Base-by-base conservation (phyloP, 1,140 invertebrate species). In the Zaprionus kolodkinae region DNA sequence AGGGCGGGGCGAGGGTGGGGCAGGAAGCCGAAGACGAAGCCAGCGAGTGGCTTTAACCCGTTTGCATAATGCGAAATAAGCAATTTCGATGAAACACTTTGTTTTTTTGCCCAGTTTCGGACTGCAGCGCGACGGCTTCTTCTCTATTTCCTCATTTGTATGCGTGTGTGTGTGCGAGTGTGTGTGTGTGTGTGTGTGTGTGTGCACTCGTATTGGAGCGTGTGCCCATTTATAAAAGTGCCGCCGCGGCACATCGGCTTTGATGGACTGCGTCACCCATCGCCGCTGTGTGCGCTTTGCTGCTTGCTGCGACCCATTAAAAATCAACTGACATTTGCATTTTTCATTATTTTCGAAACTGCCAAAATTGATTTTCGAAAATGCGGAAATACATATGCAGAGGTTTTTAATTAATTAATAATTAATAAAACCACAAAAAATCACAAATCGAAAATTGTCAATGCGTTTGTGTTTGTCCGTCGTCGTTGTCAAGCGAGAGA, bases 231-330 rank as follows among this genome's bases (percentile, higher is more conserved):
- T 65, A 36, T 15, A 72, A 73, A 77, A 69, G 48, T 79, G 77
- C 60, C 77, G 64, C 55, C 50, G 74, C 74, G 77, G 77, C 77
- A 73, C 35, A 64, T 68, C 55, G 27, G n/a, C 69, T 77, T 77
- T 77, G 64, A 79, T 75, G 60, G 45, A 63, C 38, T 33, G 38
- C 57, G 27, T 35, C 48, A 15, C 15, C 36, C 57, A 17, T 35
- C 56, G 38, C 45, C 48, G 25, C 30, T 27, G 45, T 27, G 45
- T 30, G 27, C 55, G 38, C 38, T 40, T 40, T 40, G 38, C 38
- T n/a, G 38, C 38, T 40, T 59, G 40, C 21, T 21, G 43, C 61
- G 72, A 63, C 68, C 72, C 61, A 65, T 71, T 71, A 71, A 75
- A 71, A 71, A 65, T 27, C 60, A 54, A 55, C 54, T 60, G 62